phyloP scores from a whole-genome alignment of 2,113 vertebrate species.

The Pteruthius melanotis region DNA sequence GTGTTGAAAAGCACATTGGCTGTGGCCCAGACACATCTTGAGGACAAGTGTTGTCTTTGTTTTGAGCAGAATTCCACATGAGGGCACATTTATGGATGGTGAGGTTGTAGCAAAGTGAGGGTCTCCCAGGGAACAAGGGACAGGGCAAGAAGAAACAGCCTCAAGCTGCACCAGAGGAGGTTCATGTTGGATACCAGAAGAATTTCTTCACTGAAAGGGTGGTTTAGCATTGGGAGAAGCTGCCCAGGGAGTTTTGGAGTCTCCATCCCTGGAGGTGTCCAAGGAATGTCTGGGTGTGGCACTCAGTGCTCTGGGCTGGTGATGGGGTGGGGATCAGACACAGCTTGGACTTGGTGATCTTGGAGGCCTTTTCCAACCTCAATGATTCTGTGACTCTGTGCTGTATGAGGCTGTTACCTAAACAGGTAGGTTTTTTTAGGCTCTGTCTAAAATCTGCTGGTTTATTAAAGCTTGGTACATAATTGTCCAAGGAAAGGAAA shows the following conservation, averaged over 20 bases:
- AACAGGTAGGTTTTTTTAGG: too few species aligned
- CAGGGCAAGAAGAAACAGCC: not conserved
- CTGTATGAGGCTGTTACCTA: not conserved
- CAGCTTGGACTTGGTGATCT: not conserved
- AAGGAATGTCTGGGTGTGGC: rapidly evolving
- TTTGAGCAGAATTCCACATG: not conserved
- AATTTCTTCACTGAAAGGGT: not conserved
- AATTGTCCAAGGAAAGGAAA: not conserved
- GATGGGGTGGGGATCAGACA: not conserved
- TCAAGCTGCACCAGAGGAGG: not conserved
- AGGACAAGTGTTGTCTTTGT: not conserved
- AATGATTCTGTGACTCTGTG: not conserved
- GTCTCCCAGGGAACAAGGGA: not conserved
- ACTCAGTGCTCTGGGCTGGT: not conserved
- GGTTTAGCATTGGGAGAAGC: not conserved
- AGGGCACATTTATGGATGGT: not conserved
- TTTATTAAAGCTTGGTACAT: not conserved
- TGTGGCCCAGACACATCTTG: not conserved
- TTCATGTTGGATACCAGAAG: not conserved
- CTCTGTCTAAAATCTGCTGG: not conserved
- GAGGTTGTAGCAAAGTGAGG: not conserved
- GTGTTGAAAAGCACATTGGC: not conserved
- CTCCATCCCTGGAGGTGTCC: not conserved
- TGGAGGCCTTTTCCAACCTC: not conserved
- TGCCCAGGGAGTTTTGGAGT: not conserved